Conservation (phyloP, 2,888 invertebrate genomes). For the Eristalis arbustorum region DNA sequence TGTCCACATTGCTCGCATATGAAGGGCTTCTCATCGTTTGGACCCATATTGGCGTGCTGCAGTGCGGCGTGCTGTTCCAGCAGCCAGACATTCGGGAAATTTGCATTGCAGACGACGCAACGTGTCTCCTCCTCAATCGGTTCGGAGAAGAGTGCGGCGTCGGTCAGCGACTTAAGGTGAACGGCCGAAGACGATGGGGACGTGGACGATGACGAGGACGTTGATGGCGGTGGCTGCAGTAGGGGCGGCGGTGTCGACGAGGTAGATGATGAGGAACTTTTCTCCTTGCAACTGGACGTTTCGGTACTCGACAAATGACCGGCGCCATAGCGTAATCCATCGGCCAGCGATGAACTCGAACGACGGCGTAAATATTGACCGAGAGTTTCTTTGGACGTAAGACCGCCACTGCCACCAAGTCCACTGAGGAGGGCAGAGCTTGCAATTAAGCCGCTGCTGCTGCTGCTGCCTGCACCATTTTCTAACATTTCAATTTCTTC, state of each 20-base stretch:
- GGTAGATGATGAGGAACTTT: slow-evolving; percentile 80
- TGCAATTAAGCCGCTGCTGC: slow-evolving; percentile 49
- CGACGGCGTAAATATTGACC: slow-evolving; percentile 74
- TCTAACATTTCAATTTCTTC: slow-evolving; percentile 72
- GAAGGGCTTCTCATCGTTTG: slow-evolving; percentile 91
- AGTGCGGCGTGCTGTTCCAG: slow-evolving; percentile 92
- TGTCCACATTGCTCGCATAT: slow-evolving; percentile 96
- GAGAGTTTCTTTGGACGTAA: slow-evolving; percentile 75
- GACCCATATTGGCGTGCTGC: slow-evolving; percentile 86
- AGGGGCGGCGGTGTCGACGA: slow-evolving; percentile 79
- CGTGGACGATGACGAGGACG: slow-evolving; percentile 80
- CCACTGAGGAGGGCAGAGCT: slow-evolving; percentile 33
- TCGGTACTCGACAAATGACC: slow-evolving; percentile 74
- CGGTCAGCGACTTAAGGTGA: slow-evolving; percentile 70
- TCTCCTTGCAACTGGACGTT: slow-evolving; percentile 79
- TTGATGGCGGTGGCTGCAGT: slow-evolving; percentile 72
- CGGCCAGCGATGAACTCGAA: slow-evolving; percentile 73
- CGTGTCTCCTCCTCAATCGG: slow-evolving; percentile 82
- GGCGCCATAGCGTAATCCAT: slow-evolving; percentile 74
- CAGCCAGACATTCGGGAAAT: slow-evolving; percentile 93
- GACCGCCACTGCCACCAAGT: slow-evolving; percentile 72
- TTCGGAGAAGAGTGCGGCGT: slow-evolving; percentile 77
- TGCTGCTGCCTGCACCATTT: slow-evolving; percentile 63
- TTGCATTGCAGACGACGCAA: slow-evolving; percentile 91
- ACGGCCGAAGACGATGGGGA: slow-evolving; percentile 76